Percentiles rank a stretch among this genome's conserved stretches.
These are phyloP conservation scores for Ormyrus rosae DNA, from an alignment of 2,888 invertebrate species.

Conservation along the genomic window DNA sequence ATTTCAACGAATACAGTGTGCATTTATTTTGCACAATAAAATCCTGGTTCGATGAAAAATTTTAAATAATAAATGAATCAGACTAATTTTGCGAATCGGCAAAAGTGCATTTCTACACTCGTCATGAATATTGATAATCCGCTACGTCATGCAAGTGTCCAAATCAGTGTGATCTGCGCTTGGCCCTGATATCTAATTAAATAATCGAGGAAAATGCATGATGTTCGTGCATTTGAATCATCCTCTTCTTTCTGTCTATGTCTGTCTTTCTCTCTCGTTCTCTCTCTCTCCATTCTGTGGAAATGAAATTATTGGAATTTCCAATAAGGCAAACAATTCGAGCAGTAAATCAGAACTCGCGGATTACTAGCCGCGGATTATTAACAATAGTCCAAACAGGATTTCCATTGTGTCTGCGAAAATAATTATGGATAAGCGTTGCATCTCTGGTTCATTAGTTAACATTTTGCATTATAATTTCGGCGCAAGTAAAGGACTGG, in stretches of 20 bases:
- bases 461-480: slow-evolving; percentile 3
- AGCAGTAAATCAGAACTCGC: slow-evolving; percentile 17
- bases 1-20: too few species aligned
- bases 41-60: background rate
- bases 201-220: slow-evolving; percentile 28
- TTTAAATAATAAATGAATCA: slow-evolving; percentile 27
- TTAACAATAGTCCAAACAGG: slow-evolving; percentile 22
- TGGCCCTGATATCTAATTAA: slow-evolving; percentile 31
- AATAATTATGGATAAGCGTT: slow-evolving; percentile 27
- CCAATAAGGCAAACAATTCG: slow-evolving; percentile 20
- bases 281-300: background rate
- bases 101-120: slow-evolving; percentile 8
- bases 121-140: slow-evolving; percentile 30
- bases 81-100: background rate
- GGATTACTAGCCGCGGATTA: slow-evolving; percentile 17
- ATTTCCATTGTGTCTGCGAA: slow-evolving; percentile 14
- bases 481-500: background rate
- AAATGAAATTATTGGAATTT: slow-evolving; percentile 38
- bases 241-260: too few species aligned
- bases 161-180: too few species aligned
- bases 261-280: background rate
- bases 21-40: too few species aligned
- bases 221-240: background rate
- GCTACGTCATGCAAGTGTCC: background rate
- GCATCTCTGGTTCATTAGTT: slow-evolving; percentile 8